phyloP scores from a whole-genome alignment of 2,113 vertebrate species.

The Deroptyus accipitrinus region DNA sequence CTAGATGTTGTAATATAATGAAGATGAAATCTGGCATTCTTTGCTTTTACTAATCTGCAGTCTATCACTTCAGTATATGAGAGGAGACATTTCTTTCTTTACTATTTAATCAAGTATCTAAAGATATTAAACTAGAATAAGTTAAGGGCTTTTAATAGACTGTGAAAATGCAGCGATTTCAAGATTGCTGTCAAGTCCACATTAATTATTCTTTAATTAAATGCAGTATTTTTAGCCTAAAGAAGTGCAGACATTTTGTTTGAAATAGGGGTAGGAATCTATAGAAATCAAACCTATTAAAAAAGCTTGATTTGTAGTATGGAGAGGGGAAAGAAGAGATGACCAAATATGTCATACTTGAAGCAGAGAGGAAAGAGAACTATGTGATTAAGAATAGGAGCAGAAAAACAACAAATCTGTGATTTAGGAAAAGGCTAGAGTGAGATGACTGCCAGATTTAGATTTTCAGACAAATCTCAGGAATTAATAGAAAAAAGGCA shows the following conservation, averaged over 20 bases:
- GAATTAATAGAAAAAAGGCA: not conserved
- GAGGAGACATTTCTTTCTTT: conserved; percentile 34
- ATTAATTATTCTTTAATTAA: conserved; percentile 45
- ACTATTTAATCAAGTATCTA: conserved; percentile 31
- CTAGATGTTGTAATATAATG: not conserved
- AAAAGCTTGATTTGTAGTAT: not conserved
- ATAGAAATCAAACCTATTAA: not conserved
- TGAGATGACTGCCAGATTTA: not conserved
- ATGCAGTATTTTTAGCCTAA: not conserved
- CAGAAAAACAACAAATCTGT: not conserved
- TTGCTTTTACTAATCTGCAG: conserved; percentile 9
- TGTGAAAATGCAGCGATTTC: not conserved
- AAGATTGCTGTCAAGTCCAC: not conserved
- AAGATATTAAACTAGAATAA: conserved; percentile 15
- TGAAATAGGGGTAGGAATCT: not conserved
- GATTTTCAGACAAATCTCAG: not conserved
- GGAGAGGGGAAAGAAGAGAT: not conserved
- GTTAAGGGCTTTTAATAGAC: conserved; percentile 2
- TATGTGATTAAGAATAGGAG: not conserved
- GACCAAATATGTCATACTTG: not conserved
- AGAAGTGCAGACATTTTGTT: not conserved
- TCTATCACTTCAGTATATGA: not conserved
- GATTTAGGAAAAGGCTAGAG: not conserved
- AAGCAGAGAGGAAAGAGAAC: not conserved
- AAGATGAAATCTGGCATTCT: conserved; percentile 31